Evolutionary conservation across 2,113 vertebrate species (phyloP), one percentile per base, ranked within the genome.

Genomic region (Ailuropoda melanoleuca): DNA sequence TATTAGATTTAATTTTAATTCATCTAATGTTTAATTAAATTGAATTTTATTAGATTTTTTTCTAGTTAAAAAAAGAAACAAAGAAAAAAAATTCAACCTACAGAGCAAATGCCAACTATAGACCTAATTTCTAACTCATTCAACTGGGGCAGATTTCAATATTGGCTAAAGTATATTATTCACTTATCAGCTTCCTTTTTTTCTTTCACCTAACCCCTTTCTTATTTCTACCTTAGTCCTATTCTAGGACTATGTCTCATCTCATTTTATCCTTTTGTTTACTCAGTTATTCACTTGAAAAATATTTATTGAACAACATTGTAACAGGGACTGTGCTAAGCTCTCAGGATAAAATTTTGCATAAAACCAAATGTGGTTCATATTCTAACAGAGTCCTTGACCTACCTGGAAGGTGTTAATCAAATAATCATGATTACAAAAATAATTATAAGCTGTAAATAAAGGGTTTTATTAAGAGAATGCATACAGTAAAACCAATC

Each of bases 221-320:
- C n/a, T 75, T 88, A 39, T 77, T 85, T 78, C 62, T 64, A 81
- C 43, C 46, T 81, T 88, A 96, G 55, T 39, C 4, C 21, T 68
- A 80, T 95, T 85, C 37, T 1, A 95, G 26, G 46, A 80, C 48
- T 81, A 66, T 48, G 2, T 43, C 31, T 95, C 26, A 81, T 80
- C 95, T 72, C 56, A 6, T 89, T 91, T 31, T 53, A 66, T 81
- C 60, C 4, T 85, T 98, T 89, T 93, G 85, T 75, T 84, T 43
- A 95, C 10, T 55, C 34, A 82, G 23, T 31, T 17, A 88, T 46
- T 95, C 34, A 90, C 64, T 89, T 89, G 46, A 92, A 92, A 96
- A 92, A 39, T 74, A 62, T 46, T 82, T 29, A 90, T 24, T 90
- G 46, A 78, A 2, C 13, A 62, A 84, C 48, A 96, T 87, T 95